Base-by-base conservation (phyloP, 2,888 invertebrate genomes). In the Miltochrista miniata region DNA sequence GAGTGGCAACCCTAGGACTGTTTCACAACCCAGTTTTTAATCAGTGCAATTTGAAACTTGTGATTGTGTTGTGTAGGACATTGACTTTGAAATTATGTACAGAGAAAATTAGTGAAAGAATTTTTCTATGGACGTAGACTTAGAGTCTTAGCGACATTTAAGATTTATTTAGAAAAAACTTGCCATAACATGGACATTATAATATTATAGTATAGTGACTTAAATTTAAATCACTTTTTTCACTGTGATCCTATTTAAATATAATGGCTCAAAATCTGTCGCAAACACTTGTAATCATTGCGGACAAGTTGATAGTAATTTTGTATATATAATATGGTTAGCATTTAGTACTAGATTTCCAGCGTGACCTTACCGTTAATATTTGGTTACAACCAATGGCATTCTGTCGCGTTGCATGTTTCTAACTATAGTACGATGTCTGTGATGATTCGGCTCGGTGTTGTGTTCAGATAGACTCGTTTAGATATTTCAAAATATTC, bases 231-330 rank as follows among this genome's bases (percentile, higher is more conserved):
- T 87, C 87, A 90, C 90, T 90, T 87, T 89, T 86, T 90, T 89
- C 91, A 91, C 91, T 91, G 91, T 91, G 91, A 91, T 91, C 91
- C 90, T 90, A 89, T 83, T 86, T 85, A 85, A 86, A 83, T 84
- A 74, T 87, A 83, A 87, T 72, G 83, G 91, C 91, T 91, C 90
- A 90, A 90, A 78, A 75, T 82, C 79, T 81, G 83, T 83, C 76
- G 85, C 87, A 81, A 87, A 84, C 85, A 81, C 71, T 64, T 47
- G 76, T 72, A 68, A 71, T 74, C 72, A 59, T 58, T 68, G 70
- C 74, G 70, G 33, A 46, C 38, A 70, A 70, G 55, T 54, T 60
- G 60, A 71, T 77, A 81, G 80, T 79, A 76, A 78, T 77, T 76
- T 79, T 88, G 87, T 87, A 87, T 5, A 24, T 67, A 88, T 87